Evolutionary conservation across 2,113 vertebrate genomes (phyloP).

Genomic region (Sinocyclocheilus maitianheensis): DNA sequence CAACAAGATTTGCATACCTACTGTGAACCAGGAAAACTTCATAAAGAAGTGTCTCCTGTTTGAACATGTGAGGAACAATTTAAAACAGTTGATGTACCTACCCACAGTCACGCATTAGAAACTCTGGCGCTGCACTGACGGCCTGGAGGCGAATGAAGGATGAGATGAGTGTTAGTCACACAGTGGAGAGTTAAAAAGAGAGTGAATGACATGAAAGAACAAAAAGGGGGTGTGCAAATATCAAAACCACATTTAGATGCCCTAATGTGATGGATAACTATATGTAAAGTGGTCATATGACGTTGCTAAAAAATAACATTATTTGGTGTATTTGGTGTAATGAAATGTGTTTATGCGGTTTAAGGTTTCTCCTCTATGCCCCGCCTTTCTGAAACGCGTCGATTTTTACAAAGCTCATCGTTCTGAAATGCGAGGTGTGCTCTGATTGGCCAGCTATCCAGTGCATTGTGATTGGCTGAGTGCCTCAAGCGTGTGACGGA

Average conservation of each 20-base stretch:
- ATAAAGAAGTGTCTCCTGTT: not conserved
- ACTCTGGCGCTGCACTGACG: conserved; percentile 77
- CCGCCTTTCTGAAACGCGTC: no score
- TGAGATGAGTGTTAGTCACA: conserved; percentile 77
- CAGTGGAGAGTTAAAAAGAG: conserved; percentile 37
- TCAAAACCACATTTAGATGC: conserved; percentile 56
- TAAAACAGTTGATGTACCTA: conserved; percentile 65
- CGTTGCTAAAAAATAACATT: no score
- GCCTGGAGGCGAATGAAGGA: conserved; percentile 78
- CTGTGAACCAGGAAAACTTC: not conserved
- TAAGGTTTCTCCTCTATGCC: no score
- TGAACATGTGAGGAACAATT: not conserved
- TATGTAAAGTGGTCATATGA: not conserved
- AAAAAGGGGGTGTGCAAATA: conserved; percentile 64
- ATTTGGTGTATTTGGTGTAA: no score
- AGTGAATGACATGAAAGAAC: conserved; percentile 52
- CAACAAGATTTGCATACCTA: not conserved
- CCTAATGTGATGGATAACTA: not conserved
- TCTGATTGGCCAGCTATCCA: no score
- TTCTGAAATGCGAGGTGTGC: no score
- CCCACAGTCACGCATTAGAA: conserved; percentile 76
- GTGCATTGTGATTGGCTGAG: no score
- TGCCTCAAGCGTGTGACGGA: no score
- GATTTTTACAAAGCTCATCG: no score
- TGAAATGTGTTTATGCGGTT: no score